Evolutionary conservation across 2,113 vertebrate species (phyloP).

Genomic region (Meles meles): DNA sequence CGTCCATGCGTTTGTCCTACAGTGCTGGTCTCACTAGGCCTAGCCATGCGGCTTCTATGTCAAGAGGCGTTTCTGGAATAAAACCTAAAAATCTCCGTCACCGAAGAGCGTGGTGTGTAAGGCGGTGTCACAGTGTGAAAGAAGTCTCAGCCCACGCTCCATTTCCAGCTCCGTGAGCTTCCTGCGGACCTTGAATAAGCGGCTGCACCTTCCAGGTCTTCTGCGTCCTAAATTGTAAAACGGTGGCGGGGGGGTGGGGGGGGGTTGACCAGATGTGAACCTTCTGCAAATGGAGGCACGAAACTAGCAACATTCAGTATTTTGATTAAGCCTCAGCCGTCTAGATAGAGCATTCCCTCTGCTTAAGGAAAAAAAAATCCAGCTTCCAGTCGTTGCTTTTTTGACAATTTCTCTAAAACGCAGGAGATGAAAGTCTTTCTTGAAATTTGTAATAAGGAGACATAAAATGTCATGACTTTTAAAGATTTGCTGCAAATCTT

Average conservation of each 20-base stretch:
- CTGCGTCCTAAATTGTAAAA: not conserved
- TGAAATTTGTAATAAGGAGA: constrained; percentile 27
- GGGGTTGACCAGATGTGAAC: not conserved
- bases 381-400: not conserved
- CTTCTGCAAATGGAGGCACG: not conserved
- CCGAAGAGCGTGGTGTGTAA: not conserved
- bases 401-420: constrained; percentile 9
- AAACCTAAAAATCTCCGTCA: not conserved
- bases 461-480: constrained; percentile 21
- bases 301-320: not conserved
- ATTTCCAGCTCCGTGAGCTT: not conserved
- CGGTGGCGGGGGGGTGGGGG: rapidly evolving
- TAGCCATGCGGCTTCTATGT: not conserved
- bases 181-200: not conserved
- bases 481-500: constrained; percentile 23
- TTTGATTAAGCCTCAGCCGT: not conserved
- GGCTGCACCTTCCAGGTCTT: not conserved
- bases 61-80: not conserved
- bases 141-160: not conserved
- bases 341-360: not conserved
- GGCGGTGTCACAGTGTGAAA: not conserved
- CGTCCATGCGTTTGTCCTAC: not conserved
- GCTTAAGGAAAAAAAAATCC: not conserved
- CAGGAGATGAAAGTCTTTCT: not conserved
- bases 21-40: not conserved